Conservation (phyloP, 2,888 invertebrate species). For the Drosophila monieri region DNA sequence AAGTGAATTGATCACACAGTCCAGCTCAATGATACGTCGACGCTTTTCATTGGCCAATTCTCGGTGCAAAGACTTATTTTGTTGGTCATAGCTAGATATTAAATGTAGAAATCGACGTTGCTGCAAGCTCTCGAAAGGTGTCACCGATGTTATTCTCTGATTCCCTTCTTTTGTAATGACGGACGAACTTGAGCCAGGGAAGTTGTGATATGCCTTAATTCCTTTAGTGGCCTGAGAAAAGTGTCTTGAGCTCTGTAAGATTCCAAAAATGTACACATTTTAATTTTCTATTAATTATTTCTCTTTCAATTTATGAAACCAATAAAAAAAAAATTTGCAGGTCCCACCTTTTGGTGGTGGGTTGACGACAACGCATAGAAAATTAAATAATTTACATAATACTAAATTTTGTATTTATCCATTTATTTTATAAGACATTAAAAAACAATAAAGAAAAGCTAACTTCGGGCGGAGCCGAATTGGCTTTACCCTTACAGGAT, state of each 20-base stretch:
- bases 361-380: too few species aligned
- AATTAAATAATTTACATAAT: too few species aligned
- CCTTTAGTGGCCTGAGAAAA: slow-evolving; percentile 30
- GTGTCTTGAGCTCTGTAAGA: neutral
- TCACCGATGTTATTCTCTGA: neutral
- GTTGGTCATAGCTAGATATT: slow-evolving; percentile 81
- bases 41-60: slow-evolving; percentile 83
- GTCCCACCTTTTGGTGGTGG: too few species aligned
- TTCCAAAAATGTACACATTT: neutral
- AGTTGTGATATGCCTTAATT: slow-evolving; percentile 75
- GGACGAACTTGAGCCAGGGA: slow-evolving; percentile 73
- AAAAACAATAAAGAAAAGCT: too few species aligned
- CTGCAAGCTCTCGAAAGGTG: slow-evolving; percentile 68
- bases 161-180: slow-evolving; percentile 34
- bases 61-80: slow-evolving; percentile 81
- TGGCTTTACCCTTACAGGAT: too few species aligned
- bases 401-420: too few species aligned
- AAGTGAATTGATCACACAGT: slow-evolving; percentile 83
- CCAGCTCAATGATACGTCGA: slow-evolving; percentile 82
- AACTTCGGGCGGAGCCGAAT: too few species aligned
- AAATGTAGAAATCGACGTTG: slow-evolving; percentile 80
- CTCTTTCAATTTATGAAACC: neutral
- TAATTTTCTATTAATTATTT: neutral
- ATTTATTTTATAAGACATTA: too few species aligned
- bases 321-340: neutral